Conservation (phyloP, 2,888 invertebrate genomes). For the Cryptocephalus moraei region DNA sequence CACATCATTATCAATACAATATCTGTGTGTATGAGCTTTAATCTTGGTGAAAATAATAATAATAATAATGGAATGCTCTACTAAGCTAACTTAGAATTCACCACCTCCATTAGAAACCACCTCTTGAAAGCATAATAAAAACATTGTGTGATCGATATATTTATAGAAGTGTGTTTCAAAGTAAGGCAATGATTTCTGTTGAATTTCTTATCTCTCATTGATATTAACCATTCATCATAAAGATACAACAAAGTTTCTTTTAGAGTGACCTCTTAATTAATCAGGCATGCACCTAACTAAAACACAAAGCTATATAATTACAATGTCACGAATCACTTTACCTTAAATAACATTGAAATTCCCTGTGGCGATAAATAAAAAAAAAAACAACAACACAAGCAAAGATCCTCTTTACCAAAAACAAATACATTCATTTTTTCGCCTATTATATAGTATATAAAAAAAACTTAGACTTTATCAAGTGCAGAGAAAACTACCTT, state of each 20-base stretch:
- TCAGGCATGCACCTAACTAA: conserved; percentile 31
- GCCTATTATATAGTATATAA: not conserved
- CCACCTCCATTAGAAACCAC: not conserved
- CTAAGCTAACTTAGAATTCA: not conserved
- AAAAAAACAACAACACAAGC: not conserved
- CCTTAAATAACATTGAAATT: conserved; percentile 8
- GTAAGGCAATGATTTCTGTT: too few species aligned
- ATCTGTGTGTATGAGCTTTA: not conserved
- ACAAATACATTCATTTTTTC: not conserved
- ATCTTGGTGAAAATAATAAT: not conserved
- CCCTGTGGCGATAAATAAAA: not conserved
- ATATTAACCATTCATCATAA: too few species aligned
- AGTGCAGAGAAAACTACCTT: not conserved
- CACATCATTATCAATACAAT: not conserved
- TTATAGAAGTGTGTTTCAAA: too few species aligned
- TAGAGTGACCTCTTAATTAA: conserved; percentile 29
- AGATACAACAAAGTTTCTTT: not conserved
- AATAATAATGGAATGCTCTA: not conserved
- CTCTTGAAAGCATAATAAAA: not conserved
- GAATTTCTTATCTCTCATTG: too few species aligned
- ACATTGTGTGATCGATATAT: not conserved
- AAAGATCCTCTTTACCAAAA: not conserved
- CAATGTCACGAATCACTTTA: conserved; percentile 21
- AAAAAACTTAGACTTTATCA: not conserved
- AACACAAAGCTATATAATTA: conserved; percentile 27